These are phyloP conservation scores for Bujurquina vittata DNA, from an alignment of 2,113 vertebrate species.

Conservation along the genomic window DNA sequence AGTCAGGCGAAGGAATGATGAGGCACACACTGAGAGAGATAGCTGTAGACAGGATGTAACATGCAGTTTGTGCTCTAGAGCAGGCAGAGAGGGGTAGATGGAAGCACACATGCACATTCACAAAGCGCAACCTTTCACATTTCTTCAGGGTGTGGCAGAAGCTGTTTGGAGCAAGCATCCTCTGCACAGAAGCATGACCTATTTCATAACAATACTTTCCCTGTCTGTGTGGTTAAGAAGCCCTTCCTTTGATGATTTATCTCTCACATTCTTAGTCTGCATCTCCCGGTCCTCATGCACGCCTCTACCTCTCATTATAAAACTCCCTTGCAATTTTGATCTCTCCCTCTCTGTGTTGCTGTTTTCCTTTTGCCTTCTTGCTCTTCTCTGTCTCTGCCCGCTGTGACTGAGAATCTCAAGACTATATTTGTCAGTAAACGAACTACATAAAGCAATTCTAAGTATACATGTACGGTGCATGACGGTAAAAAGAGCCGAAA, in stretches of 20 bases:
- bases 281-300: conserved; percentile 22
- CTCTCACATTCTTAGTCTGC: conserved; percentile 8
- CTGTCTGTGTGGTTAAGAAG: conserved; percentile 32
- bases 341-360: conserved; percentile 12
- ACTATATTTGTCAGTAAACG: background rate
- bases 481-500: background rate
- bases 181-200: conserved; percentile 48
- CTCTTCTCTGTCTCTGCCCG: background rate
- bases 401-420: conserved; percentile 18
- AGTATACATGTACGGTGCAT: background rate
- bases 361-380: rapidly evolving
- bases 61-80: conserved; percentile 46
- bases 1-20: conserved; percentile 26
- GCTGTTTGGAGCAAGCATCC: conserved; percentile 46
- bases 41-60: conserved; percentile 37
- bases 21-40: conserved; percentile 18
- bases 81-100: conserved; percentile 33
- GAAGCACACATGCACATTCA: background rate
- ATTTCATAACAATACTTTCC: conserved; percentile 70
- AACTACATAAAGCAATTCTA: background rate
- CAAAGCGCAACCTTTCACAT: conserved; percentile 35
- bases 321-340: conserved; percentile 37
- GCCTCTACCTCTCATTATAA: conserved; percentile 27
- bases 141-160: conserved; percentile 51
- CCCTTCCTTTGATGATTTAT: conserved; percentile 14